phyloP scores from a whole-genome alignment of 2,888 invertebrate species.

The Oscheius myriophilus region DNA sequence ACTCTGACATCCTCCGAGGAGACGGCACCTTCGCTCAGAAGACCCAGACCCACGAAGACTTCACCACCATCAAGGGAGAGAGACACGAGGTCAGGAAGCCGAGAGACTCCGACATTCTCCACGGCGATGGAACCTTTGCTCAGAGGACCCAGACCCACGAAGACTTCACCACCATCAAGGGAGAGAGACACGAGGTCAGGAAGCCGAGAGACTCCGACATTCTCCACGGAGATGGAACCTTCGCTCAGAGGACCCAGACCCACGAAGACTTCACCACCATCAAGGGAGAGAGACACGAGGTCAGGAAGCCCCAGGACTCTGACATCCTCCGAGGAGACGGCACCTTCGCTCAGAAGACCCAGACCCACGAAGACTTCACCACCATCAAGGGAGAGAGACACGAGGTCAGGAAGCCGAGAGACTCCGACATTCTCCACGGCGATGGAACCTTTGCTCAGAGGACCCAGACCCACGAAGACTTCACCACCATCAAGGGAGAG shows the following conservation, averaged over 20 bases:
- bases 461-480: slow-evolving; percentile 16
- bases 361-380: slow-evolving; percentile 13
- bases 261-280: slow-evolving; percentile 7
- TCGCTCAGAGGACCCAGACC: slow-evolving; percentile 6
- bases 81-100: slow-evolving; percentile 5
- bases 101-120: slow-evolving; percentile 4
- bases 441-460: slow-evolving; percentile 10
- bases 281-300: slow-evolving; percentile 3
- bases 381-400: slow-evolving; percentile 5
- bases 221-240: slow-evolving; percentile 12
- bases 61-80: background rate
- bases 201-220: slow-evolving; percentile 10
- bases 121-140: slow-evolving; percentile 13
- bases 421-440: slow-evolving; percentile 8
- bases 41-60: slow-evolving; percentile 18
- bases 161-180: slow-evolving; percentile 6
- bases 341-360: slow-evolving; percentile 3
- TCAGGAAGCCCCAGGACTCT: slow-evolving; percentile 10
- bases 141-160: slow-evolving; percentile 8
- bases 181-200: slow-evolving; percentile 1
- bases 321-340: slow-evolving; percentile 13
- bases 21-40: slow-evolving; percentile 10
- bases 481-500: slow-evolving; percentile 1
- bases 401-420: slow-evolving; percentile 6
- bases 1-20: slow-evolving; percentile 11